Conservation (phyloP, 2,113 vertebrate genomes). For the Polypterus senegalus region DNA sequence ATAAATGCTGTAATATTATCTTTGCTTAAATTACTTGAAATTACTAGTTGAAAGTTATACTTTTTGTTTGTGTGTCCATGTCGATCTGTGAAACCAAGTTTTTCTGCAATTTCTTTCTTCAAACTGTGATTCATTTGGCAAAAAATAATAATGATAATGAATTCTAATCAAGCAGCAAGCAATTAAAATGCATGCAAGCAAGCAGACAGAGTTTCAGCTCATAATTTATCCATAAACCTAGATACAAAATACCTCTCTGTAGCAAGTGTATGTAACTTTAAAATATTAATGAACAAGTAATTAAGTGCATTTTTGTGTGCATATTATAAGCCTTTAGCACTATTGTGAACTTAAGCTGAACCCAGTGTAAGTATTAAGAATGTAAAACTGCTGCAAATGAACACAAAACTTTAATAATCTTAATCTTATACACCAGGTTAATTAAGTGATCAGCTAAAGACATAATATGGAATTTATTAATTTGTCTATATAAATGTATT, state of each 20-base stretch:
- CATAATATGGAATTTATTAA: no score
- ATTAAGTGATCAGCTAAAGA: no score
- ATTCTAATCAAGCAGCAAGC: conserved; percentile 39
- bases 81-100: no score
- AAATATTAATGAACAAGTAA: conserved; percentile 45
- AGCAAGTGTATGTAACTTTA: conserved; percentile 38
- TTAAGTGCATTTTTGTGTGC: conserved; percentile 39
- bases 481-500: no score
- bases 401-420: background rate
- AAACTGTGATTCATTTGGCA: conserved; percentile 32
- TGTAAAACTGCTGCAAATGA: conserved; percentile 2
- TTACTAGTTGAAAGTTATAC: no score
- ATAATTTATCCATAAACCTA: conserved; percentile 50
- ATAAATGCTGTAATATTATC: no score
- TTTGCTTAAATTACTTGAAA: no score
- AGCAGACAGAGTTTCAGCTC: conserved; percentile 40
- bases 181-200: conserved; percentile 54
- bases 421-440: conserved; percentile 5
- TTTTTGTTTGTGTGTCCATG: no score
- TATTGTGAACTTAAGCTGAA: conserved; percentile 41
- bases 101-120: no score
- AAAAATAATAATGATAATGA: conserved; percentile 41
- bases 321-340: conserved; percentile 31
- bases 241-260: conserved; percentile 42
- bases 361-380: conserved; percentile 11